These are phyloP conservation scores for Archaeoteleia sp. DNA, from an alignment of 2,888 invertebrate genomes.

Conservation along the genomic window DNA sequence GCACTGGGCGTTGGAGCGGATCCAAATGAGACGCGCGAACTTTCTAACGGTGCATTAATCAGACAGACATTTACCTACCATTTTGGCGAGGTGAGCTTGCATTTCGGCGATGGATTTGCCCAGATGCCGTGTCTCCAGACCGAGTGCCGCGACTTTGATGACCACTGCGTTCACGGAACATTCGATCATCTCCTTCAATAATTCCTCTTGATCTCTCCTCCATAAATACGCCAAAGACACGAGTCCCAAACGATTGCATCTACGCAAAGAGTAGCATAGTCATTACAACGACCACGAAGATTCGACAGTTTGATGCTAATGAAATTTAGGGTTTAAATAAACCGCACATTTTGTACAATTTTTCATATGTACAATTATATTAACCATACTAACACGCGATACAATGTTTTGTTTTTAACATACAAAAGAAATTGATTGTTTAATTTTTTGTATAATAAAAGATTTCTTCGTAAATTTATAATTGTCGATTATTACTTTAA, in stretches of 20 bases:
- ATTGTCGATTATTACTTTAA: too few relatives aligned
- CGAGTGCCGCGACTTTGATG: conserved; percentile 97
- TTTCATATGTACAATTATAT: too few relatives aligned
- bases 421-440: too few relatives aligned
- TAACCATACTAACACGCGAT: too few relatives aligned
- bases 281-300: neutral
- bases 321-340: neutral
- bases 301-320: neutral
- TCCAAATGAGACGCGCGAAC: conserved; percentile 51
- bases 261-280: conserved; percentile 74
- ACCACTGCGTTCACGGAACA: conserved; percentile 94
- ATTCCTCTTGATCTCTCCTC: conserved; percentile 95
- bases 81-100: conserved; percentile 89
- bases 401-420: too few relatives aligned
- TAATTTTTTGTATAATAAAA: too few relatives aligned
- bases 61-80: conserved; percentile 77
- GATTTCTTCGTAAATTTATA: too few relatives aligned
- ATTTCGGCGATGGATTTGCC: conserved; percentile 90
- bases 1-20: conserved; percentile 52
- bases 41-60: conserved; percentile 53
- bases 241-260: conserved; percentile 92
- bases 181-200: conserved; percentile 97
- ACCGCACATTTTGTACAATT: too few relatives aligned
- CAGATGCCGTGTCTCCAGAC: conserved; percentile 91
- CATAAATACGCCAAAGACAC: conserved; percentile 95